Base-by-base conservation (phyloP, 2,888 invertebrate genomes). In the Odontocerum albicorne region DNA sequence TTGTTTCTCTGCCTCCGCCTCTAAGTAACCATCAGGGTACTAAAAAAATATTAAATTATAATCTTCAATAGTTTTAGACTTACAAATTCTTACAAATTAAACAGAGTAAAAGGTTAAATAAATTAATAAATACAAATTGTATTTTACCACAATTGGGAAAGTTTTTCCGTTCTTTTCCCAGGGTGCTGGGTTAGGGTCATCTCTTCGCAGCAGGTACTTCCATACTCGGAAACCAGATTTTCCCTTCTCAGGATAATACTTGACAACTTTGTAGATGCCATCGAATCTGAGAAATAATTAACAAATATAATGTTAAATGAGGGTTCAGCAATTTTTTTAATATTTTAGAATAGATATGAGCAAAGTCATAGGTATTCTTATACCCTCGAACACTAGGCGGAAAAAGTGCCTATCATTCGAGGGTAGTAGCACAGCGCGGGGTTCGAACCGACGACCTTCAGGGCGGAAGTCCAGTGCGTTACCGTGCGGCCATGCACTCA, bases 201-300 rank as follows among this genome's bases (percentile, higher is more conserved):
- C 92, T 46, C 92, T 73, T 38, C 86, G 74, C 56, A 93, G 67
- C 31, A 87, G 67, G 67, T 88, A 93, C 55, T 88, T 82, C 92
- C 92, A 92, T 20, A 92, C 88, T 6, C 81, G 74, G 66, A 83
- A 90, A 0, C 92, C 92, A 2, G 90, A 87, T 64, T 86, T 78
- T 0, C 90, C 91, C 54, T 79, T 84, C 67, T 87, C 86, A 0
- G 87, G 87, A 72, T 87, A 91, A 67, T 92, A 92, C 64, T 87
- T 90, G 1, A 90, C 87, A 0, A 93, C 86, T 74, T 92, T 92
- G 70, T 92, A 93, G 46, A 92, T 84, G 0, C 92, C 92, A 66
- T 93, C 92, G 67, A 92, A 92, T 61, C 92, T 82, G 62, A 21
- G 63, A 63, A 3, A 61, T 15, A 27, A 8, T 39, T 49, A 21